Percentiles rank a stretch among this genome's conserved stretches.
Conservation (phyloP, 2,797 vertebrate species). For the Syngnathus rostellatus region DNA sequence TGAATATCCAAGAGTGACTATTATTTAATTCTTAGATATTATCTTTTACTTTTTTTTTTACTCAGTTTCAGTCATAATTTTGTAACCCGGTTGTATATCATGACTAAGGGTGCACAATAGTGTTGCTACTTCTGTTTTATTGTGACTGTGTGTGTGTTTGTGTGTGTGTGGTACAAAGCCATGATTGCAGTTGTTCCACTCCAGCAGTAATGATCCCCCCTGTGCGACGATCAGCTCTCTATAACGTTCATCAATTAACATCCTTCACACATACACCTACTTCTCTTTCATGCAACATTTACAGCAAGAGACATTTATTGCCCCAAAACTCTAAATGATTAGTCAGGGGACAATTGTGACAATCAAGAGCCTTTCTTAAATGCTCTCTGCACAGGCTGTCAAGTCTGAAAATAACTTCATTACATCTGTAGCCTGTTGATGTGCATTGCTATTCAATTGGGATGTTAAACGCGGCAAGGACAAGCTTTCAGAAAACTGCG, state of each 20-base stretch:
- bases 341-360: constrained; percentile 62
- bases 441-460: constrained; percentile 35
- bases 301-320: constrained; percentile 70
- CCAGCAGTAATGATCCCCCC: constrained; percentile 73
- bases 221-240: constrained; percentile 70
- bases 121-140: constrained; percentile 30
- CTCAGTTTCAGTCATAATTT: constrained; percentile 27
- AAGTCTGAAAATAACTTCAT: constrained; percentile 59
- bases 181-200: constrained; percentile 75
- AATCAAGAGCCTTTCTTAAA: constrained; percentile 42
- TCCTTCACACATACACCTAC: constrained; percentile 43
- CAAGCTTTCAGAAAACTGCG: constrained; percentile 30
- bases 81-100: constrained; percentile 16
- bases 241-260: constrained; percentile 80
- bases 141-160: constrained; percentile 12
- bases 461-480: constrained; percentile 22
- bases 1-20: neutral
- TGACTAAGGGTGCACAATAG: constrained; percentile 37
- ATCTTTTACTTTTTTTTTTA: constrained; percentile 9
- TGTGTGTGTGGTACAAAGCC: constrained; percentile 61
- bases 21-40: neutral
- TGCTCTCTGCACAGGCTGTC: constrained; percentile 36
- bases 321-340: constrained; percentile 66
- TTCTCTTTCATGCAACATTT: constrained; percentile 76
- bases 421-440: constrained; percentile 29